phyloP scores from a whole-genome alignment of 2,888 invertebrate species.

The Latrodectus elegans region DNA sequence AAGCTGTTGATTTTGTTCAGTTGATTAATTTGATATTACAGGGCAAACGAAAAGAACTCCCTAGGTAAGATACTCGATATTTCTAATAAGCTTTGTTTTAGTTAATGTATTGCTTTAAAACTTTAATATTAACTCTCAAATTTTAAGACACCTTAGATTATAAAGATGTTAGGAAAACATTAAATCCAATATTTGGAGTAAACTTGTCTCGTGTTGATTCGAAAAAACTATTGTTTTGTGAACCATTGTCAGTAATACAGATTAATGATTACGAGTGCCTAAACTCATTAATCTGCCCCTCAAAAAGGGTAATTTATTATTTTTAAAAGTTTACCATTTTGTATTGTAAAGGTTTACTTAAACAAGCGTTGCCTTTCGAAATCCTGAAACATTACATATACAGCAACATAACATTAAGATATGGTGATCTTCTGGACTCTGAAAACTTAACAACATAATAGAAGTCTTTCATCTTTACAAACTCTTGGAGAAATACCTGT shows the following conservation, averaged over 20 bases:
- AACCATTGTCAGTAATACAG: background rate
- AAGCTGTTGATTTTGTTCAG: conserved; percentile 76
- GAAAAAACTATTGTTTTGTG: background rate
- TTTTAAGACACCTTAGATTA: conserved; percentile 74
- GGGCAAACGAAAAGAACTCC: conserved; percentile 74
- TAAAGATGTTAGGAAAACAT: background rate
- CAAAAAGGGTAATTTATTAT: background rate
- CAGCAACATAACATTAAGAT: conserved; percentile 22
- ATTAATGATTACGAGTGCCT: background rate
- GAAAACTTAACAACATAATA: conserved; percentile 17
- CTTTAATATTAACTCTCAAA: conserved; percentile 70
- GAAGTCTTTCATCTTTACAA: background rate
- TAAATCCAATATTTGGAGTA: background rate
- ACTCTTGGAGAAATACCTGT: no score
- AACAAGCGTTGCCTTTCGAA: background rate
- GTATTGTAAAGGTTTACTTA: background rate
- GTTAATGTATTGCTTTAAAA: background rate
- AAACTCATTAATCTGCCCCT: background rate
- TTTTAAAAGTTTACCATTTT: background rate
- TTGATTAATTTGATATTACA: conserved; percentile 76
- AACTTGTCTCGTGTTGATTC: background rate
- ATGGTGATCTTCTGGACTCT: conserved; percentile 26
- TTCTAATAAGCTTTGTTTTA: background rate
- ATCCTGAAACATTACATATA: conserved; percentile 9
- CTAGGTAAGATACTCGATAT: conserved; percentile 19